Percentiles rank a stretch among this genome's conserved stretches.
Evolutionary conservation across 2,888 invertebrate species (phyloP).

Genomic region (Rambutsinella grinnellia): DNA sequence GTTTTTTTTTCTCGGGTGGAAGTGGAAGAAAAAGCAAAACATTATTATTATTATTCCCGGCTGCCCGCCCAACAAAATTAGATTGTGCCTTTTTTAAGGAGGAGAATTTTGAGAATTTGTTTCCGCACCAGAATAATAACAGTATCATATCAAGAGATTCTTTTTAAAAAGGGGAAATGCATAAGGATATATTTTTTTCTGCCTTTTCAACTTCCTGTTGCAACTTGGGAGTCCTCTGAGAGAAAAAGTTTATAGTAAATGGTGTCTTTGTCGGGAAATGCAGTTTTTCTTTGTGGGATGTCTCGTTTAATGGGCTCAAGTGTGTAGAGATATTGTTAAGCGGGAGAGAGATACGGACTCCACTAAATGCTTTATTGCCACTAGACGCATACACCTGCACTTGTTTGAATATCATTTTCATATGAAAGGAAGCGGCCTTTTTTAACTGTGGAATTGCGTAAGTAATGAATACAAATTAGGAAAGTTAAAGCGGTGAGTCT

Average conservation of each 20-base stretch:
- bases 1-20: constrained; percentile 32
- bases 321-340: neutral
- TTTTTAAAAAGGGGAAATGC: neutral
- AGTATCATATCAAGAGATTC: neutral
- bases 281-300: constrained; percentile 15
- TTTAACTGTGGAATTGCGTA: constrained; percentile 15
- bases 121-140: neutral
- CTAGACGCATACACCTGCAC: neutral
- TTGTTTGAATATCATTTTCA: neutral
- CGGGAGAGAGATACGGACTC: neutral
- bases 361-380: neutral
- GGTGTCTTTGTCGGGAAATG: constrained; percentile 12
- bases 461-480: constrained; percentile 66
- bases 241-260: neutral
- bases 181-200: neutral
- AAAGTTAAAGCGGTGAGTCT: too few relatives aligned
- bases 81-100: constrained; percentile 28
- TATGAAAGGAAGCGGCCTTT: neutral
- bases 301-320: neutral
- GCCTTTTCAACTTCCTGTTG: constrained; percentile 21
- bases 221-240: constrained; percentile 7
- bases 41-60: constrained; percentile 66
- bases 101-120: neutral
- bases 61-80: constrained; percentile 62
- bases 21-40: constrained; percentile 54